These are phyloP conservation scores for Gallinago nigripennis DNA, from an alignment of 2,797 vertebrate genomes.

Conservation along the genomic window DNA sequence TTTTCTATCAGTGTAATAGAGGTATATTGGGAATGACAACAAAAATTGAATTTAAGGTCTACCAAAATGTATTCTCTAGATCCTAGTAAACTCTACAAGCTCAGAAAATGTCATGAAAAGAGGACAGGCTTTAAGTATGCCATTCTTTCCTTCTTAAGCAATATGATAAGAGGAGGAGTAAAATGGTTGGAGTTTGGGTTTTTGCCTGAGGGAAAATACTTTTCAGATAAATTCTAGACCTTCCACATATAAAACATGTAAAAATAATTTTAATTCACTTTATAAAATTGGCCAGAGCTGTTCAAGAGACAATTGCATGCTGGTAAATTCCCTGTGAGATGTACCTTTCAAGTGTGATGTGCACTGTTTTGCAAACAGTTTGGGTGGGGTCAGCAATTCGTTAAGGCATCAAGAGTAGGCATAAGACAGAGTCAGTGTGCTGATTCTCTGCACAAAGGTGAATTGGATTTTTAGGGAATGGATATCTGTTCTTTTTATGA, in stretches of 20 bases:
- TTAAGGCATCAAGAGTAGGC: neutral
- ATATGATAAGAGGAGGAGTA: neutral
- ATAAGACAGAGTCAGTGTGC: neutral
- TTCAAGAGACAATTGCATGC: neutral
- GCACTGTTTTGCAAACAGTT: neutral
- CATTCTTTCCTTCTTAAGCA: neutral
- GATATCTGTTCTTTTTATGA: neutral
- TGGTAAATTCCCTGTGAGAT: neutral
- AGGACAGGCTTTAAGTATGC: neutral
- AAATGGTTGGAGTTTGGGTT: neutral
- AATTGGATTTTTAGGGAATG: neutral
- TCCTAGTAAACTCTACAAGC: neutral
- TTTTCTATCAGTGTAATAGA: neutral
- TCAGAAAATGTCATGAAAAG: conserved; percentile 3
- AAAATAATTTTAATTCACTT: neutral
- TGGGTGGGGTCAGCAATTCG: neutral
- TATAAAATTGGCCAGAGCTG: neutral
- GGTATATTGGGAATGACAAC: neutral
- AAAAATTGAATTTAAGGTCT: conserved; percentile 12
- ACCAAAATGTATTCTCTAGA: conserved; percentile 9
- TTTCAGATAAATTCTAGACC: neutral
- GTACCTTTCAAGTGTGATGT: neutral
- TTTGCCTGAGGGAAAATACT: neutral
- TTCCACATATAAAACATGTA: neutral
- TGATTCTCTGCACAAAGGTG: neutral